Conservation (phyloP, 2,888 invertebrate species). For the Heliconius cydno region DNA sequence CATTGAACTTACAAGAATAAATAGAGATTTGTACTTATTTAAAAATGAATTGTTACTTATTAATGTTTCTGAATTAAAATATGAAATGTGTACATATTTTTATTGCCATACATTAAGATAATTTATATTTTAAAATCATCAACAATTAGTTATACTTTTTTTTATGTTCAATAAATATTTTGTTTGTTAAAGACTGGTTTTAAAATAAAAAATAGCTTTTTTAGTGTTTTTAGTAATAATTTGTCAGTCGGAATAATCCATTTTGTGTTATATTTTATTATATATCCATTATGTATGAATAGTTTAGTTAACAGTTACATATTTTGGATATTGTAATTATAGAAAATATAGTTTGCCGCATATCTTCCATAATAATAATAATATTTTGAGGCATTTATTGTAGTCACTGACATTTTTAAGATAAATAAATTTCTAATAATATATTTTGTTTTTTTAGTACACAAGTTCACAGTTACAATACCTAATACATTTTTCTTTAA, state of each 20-base stretch:
- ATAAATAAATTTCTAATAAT: constrained; percentile 35
- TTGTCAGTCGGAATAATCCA: neutral
- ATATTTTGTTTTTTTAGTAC: neutral
- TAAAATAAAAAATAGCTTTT: neutral
- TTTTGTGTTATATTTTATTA: neutral
- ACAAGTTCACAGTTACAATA: too few relatives aligned
- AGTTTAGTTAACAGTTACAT: constrained; percentile 26
- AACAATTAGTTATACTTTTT: constrained; percentile 9
- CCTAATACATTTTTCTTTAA: too few relatives aligned
- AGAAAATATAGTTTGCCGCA: constrained; percentile 23
- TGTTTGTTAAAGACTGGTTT: constrained; percentile 10
- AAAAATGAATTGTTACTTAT: neutral
- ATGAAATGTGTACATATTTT: neutral
- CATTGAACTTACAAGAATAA: neutral
- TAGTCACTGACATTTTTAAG: constrained; percentile 28
- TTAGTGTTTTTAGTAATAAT: neutral
- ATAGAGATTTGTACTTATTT: neutral
- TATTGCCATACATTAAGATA: neutral
- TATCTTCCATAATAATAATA: constrained; percentile 40
- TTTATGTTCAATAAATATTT: neutral
- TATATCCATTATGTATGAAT: constrained; percentile 14
- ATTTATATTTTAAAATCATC: constrained; percentile 13
- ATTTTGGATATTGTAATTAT: constrained; percentile 24
- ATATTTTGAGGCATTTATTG: constrained; percentile 39
- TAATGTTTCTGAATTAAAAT: neutral